phyloP scores from a whole-genome alignment of 2,888 invertebrate genomes.

The Diaperis boleti region DNA sequence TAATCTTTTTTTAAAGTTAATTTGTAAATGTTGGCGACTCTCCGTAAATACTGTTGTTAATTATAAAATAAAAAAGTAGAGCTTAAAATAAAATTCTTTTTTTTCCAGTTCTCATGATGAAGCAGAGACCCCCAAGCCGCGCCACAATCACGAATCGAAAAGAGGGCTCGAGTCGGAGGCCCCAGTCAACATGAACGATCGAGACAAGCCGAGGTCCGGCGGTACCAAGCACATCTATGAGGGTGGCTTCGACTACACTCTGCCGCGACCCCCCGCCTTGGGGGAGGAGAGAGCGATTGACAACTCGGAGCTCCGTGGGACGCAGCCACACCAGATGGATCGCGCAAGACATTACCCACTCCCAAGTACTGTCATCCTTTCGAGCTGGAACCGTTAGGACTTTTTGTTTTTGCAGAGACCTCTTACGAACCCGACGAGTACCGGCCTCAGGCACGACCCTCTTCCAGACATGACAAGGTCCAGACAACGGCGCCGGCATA shows the following conservation, averaged over 20 bases:
- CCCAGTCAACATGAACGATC: slow-evolving; percentile 59
- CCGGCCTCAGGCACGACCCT: slow-evolving; percentile 67
- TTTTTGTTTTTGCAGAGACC: slow-evolving; percentile 42
- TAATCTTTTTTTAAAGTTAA: no score
- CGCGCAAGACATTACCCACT: slow-evolving; percentile 48
- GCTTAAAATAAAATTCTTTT: slow-evolving; percentile 6
- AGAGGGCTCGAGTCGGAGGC: slow-evolving; percentile 50
- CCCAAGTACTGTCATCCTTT: slow-evolving; percentile 52
- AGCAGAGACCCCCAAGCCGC: slow-evolving; percentile 47
- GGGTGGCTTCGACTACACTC: slow-evolving; percentile 70
- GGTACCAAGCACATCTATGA: slow-evolving; percentile 56
- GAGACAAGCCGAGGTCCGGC: slow-evolving; percentile 47
- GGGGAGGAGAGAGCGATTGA: slow-evolving; percentile 74
- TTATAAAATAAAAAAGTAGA: no score
- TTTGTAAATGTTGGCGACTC: no score
- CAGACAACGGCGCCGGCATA: slow-evolving; percentile 74
- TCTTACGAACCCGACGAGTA: slow-evolving; percentile 61
- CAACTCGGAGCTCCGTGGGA: slow-evolving; percentile 60
- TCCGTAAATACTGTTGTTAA: no score
- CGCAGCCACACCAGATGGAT: slow-evolving; percentile 50
- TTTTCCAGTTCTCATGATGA: slow-evolving; percentile 60
- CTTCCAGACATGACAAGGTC: slow-evolving; percentile 63
- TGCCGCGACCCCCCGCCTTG: slow-evolving; percentile 87
- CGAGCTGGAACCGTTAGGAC: background rate
- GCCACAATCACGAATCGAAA: slow-evolving; percentile 40